Conservation (phyloP, 2,888 invertebrate genomes). For the Thera britannica region DNA sequence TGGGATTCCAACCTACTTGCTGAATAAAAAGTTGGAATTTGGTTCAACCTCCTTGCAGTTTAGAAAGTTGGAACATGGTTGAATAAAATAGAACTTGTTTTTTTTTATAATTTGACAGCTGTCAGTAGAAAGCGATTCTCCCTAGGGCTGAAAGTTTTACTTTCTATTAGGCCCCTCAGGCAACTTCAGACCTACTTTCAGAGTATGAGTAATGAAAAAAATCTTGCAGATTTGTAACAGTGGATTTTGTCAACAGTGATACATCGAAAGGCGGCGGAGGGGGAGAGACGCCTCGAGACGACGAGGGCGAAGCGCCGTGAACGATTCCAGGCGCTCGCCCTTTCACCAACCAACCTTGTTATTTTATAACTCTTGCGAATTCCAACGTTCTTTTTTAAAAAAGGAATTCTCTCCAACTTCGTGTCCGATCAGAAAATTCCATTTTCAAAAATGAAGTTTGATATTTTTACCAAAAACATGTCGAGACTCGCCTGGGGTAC, state of each 20-base stretch:
- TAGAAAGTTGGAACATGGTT: no score
- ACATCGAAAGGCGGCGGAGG: conserved; percentile 55
- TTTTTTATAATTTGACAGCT: no score
- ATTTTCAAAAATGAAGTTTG: conserved; percentile 3
- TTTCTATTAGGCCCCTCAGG: no score
- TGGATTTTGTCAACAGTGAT: conserved; percentile 32
- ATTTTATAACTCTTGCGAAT: conserved; percentile 36
- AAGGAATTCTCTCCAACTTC: background rate
- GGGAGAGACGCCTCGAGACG: conserved; percentile 45
- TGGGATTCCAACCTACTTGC: no score
- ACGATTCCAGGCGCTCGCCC: conserved; percentile 46
- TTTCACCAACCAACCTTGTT: conserved; percentile 76
- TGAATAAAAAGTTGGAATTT: no score
- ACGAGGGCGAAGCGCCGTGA: conserved; percentile 46
- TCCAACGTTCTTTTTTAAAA: background rate
- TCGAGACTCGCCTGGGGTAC: conserved; percentile 50
- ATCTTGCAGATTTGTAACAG: background rate
- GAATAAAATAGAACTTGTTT: no score
- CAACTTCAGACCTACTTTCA: no score
- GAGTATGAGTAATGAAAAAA: no score
- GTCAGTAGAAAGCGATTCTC: no score
- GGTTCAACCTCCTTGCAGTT: no score
- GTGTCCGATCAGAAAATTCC: background rate
- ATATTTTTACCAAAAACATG: conserved; percentile 69
- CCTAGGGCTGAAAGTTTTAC: no score